Evolutionary conservation across 2,113 vertebrate genomes (phyloP).

Genomic region (Solenodon paradoxus): DNA sequence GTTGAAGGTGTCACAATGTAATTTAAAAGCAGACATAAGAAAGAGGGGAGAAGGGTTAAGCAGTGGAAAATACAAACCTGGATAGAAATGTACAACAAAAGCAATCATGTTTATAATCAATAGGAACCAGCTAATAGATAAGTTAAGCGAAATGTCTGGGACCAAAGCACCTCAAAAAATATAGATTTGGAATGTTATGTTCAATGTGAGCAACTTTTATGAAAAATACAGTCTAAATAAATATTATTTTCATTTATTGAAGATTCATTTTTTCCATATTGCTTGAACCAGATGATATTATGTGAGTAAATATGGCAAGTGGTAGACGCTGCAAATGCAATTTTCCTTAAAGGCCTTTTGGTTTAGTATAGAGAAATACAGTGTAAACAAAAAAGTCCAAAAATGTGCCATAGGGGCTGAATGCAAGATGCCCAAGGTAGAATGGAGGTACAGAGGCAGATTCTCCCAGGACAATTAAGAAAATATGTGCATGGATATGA

Average conservation of each 20-base stretch:
- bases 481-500: background rate
- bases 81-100: background rate
- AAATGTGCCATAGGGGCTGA: background rate
- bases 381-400: background rate
- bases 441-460: background rate
- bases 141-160: too few relatives aligned
- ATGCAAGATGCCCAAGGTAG: background rate
- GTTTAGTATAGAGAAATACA: background rate
- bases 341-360: background rate
- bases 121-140: background rate
- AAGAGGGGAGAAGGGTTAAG: background rate
- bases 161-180: background rate
- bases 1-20: background rate
- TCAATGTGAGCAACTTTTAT: background rate
- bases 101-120: background rate
- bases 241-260: background rate
- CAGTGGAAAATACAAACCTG: background rate
- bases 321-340: background rate
- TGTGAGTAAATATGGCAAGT: background rate
- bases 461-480: background rate
- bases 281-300: background rate
- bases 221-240: background rate
- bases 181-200: background rate
- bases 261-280: background rate
- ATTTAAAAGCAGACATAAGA: background rate